Evolutionary conservation across 2,797 vertebrate genomes (phyloP).

Genomic region (Percopsis omiscomaycus): DNA sequence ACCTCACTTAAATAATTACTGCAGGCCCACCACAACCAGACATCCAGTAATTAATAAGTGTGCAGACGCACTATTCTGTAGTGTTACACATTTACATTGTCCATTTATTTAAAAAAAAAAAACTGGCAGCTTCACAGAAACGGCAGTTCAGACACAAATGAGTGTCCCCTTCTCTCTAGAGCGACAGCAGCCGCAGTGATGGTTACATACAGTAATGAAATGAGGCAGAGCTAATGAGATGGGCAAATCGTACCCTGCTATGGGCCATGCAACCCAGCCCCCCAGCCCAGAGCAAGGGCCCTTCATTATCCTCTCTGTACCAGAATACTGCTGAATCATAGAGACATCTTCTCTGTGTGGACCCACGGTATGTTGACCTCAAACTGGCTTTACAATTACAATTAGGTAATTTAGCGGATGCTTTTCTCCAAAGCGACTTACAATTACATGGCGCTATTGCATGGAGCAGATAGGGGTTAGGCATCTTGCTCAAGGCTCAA

Average conservation of each 20-base stretch:
- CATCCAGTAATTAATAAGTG: slow-evolving; percentile 38
- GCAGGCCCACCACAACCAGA: slow-evolving; percentile 38
- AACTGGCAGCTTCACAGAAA: slow-evolving; percentile 8
- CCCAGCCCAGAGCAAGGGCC: slow-evolving; percentile 30
- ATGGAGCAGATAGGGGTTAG: too few relatives aligned
- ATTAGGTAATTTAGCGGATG: too few relatives aligned
- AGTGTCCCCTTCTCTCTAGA: slow-evolving; percentile 30
- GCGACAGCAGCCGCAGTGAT: slow-evolving; percentile 27
- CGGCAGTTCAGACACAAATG: slow-evolving; percentile 17
- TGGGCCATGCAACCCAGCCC: slow-evolving; percentile 15
- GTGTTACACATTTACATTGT: slow-evolving; percentile 23
- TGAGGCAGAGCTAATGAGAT: slow-evolving; percentile 73
- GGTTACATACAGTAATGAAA: slow-evolving; percentile 69
- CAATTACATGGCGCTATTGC: too few relatives aligned
- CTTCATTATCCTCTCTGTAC: slow-evolving; percentile 55
- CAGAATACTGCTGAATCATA: slow-evolving; percentile 71
- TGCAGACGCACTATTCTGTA: slow-evolving; percentile 33
- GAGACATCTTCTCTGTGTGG: slow-evolving; percentile 46
- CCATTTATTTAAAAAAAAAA: slow-evolving; percentile 23
- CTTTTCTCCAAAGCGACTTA: too few relatives aligned
- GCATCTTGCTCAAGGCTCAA: too few relatives aligned
- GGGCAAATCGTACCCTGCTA: slow-evolving; percentile 49
- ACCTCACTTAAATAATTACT: slow-evolving; percentile 58
- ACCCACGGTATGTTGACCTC: background rate
- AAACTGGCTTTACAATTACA: background rate